Evolutionary conservation across 2,888 invertebrate genomes (phyloP), one percentile per base, ranked within the genome.

Genomic region (Gryllus longicercus): DNA sequence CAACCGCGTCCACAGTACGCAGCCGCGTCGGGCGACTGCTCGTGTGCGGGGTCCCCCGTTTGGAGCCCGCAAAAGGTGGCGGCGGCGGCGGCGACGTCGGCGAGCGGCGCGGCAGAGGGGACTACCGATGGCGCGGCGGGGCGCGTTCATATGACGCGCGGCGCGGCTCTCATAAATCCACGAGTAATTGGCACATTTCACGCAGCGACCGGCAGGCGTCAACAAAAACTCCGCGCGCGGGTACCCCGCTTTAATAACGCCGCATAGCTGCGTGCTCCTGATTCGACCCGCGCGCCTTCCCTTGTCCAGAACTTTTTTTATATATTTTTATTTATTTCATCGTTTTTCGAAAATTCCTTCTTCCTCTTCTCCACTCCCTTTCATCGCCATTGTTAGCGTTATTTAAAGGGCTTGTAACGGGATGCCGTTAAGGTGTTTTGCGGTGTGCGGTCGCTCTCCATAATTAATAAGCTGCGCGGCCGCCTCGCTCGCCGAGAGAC

Each of bases 111-210:
- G 63, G 63, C 38, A 38, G 38, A 38, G 38, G 38, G 38, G 38
- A 38, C 38, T 38, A 1, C 38, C 38, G 38, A 38, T 38, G 38
- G 38, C 38, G 38, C 38, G 38, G 38, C 38, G 38, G 38, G 38
- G 38, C 38, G 38, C 38, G 38, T 38, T 38, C 38, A 38, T 38
- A 38, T 38, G 63, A n/a, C 63, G 63, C 14, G 63, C 63, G 63
- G 12, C 14, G 63, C 63, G 63, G n/a, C 63, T 18, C 14, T 63
- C 63, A n/a, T 63, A 63, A 63, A 63, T 63, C 63, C n/a, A n/a
- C 63, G 63, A n/a, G 63, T 63, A 63, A 63, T 63, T 63, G 63
- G 63, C 63, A 63, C 63, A 63, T 63, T 63, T 63, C n/a, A n/a
- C 16, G 63, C 63, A 18, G 63, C 63, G 14, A 63, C 63, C 63